Evolutionary conservation across 2,888 invertebrate genomes (phyloP).

Genomic region (Oligia latruncula): DNA sequence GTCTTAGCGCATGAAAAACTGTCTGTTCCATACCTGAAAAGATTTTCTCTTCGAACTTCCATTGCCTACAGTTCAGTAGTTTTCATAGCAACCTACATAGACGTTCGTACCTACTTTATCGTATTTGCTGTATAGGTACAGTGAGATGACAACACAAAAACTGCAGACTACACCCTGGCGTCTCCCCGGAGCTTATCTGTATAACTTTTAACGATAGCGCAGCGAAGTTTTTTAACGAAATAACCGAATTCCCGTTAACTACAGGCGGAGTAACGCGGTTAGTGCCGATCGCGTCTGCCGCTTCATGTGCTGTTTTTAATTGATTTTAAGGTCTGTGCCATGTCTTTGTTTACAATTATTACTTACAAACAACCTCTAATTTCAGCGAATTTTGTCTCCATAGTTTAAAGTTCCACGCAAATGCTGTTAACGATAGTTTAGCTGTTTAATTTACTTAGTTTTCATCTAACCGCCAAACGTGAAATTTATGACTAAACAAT

Average conservation of each 20-base stretch:
- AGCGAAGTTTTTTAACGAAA: constrained; percentile 88
- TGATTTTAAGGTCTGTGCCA: constrained; percentile 63
- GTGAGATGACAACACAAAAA: constrained; percentile 63
- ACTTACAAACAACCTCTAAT: constrained; percentile 20
- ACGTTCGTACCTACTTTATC: constrained; percentile 22
- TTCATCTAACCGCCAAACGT: constrained; percentile 19
- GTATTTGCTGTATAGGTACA: constrained; percentile 46
- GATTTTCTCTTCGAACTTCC: not conserved
- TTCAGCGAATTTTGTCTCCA: constrained; percentile 14
- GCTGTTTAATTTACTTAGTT: constrained; percentile 4
- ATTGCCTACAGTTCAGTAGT: constrained; percentile 5
- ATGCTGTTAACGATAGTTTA: constrained; percentile 27
- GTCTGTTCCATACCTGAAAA: not conserved
- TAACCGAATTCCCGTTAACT: constrained; percentile 87
- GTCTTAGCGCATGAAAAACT: not conserved
- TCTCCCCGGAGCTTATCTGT: constrained; percentile 83
- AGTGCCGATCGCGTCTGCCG: constrained; percentile 79
- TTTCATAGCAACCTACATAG: not conserved
- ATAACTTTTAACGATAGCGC: constrained; percentile 89
- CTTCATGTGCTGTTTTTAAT: constrained; percentile 69
- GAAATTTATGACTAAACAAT: constrained; percentile 31
- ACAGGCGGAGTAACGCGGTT: constrained; percentile 71
- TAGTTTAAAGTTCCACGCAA: constrained; percentile 8
- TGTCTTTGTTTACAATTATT: constrained; percentile 54
- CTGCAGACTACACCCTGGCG: constrained; percentile 59